phyloP scores from a whole-genome alignment of 2,888 invertebrate genomes.

The Pachydiplax longipennis region DNA sequence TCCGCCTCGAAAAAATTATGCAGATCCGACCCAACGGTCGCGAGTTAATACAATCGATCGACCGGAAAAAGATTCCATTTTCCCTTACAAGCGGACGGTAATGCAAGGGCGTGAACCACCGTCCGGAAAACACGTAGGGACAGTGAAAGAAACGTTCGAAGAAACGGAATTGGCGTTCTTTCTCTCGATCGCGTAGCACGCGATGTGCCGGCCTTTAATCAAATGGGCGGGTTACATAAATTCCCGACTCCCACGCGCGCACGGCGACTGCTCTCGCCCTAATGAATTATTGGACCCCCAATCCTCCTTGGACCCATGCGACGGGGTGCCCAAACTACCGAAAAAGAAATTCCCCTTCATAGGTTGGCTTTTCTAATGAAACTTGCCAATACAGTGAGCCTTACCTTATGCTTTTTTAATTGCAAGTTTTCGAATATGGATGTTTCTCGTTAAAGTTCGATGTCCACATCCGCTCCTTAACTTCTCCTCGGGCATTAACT shows the following conservation, averaged over 20 bases:
- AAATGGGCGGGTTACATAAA: not conserved
- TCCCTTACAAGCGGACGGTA: not conserved
- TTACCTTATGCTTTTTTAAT: not conserved
- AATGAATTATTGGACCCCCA: not conserved
- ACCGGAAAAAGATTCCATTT: no score
- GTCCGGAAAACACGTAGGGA: not conserved
- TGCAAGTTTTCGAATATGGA: not conserved
- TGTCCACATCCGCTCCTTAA: not conserved
- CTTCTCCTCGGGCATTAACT: not conserved
- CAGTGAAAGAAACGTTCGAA: not conserved
- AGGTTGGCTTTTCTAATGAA: not conserved
- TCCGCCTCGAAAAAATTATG: no score
- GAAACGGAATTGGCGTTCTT: not conserved
- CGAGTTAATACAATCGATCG: no score
- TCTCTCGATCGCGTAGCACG: not conserved
- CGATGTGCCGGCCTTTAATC: conserved; percentile 4
- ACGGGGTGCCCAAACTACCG: not conserved
- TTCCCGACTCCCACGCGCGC: not conserved
- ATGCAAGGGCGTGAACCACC: not conserved
- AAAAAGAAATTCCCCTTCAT: not conserved
- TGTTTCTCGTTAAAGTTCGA: not conserved
- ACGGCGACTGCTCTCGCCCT: not conserved
- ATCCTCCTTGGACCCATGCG: not conserved
- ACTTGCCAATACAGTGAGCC: not conserved
- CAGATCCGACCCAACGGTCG: no score